phyloP scores from a whole-genome alignment of 2,797 vertebrate species.

The Chiloscyllium punctatum region DNA sequence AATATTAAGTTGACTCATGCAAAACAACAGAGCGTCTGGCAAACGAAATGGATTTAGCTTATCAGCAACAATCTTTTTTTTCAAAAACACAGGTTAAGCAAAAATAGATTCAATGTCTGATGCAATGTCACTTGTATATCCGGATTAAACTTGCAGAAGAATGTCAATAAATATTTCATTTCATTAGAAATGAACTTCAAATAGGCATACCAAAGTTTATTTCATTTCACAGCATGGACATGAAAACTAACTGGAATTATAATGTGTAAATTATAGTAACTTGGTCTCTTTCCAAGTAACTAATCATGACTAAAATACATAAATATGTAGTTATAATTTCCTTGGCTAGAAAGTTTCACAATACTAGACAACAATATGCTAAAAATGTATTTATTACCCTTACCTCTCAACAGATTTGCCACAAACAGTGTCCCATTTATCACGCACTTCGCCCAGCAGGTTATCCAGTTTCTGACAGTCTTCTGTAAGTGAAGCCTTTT shows the following conservation, averaged over 20 bases:
- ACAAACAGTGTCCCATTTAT: constrained; percentile 98
- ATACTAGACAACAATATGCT: neutral
- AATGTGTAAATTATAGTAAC: neutral
- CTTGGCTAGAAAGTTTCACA: neutral
- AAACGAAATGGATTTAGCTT: neutral
- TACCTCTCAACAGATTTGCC: constrained; percentile 97
- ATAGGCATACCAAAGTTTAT: neutral
- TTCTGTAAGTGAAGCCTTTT: constrained; percentile 80
- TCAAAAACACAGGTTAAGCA: neutral
- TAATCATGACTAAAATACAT: neutral
- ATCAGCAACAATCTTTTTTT: neutral
- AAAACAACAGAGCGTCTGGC: neutral
- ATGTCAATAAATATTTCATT: neutral
- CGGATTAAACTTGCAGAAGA: neutral
- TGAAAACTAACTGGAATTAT: neutral
- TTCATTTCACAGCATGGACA: neutral
- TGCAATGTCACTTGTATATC: neutral
- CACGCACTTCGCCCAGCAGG: constrained; percentile 86
- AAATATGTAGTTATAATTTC: neutral
- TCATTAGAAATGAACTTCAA: neutral
- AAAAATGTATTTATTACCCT: constrained; percentile 36
- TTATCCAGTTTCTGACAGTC: constrained; percentile 90
- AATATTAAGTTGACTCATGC: neutral
- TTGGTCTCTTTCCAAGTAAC: neutral
- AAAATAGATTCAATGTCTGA: neutral